phyloP scores from a whole-genome alignment of 2,113 vertebrate genomes.

The Isurus oxyrinchus region DNA sequence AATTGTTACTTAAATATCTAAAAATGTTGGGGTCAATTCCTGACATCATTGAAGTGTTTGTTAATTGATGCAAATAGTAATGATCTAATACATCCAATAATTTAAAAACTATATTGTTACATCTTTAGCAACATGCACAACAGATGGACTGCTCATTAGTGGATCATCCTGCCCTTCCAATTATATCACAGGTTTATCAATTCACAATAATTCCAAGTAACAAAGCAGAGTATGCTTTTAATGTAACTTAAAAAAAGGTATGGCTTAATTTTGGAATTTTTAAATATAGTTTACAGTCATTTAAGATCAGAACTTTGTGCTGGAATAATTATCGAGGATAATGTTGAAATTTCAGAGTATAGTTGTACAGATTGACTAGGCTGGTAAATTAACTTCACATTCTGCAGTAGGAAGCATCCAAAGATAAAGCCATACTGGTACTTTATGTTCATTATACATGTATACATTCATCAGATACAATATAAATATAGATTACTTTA shows the following conservation, averaged over 20 bases:
- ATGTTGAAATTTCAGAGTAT: neutral
- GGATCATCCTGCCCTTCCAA: neutral
- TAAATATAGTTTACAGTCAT: neutral
- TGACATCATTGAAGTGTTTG: neutral
- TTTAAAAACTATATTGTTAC: neutral
- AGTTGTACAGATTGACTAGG: neutral
- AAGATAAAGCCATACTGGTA: neutral
- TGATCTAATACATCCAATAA: neutral
- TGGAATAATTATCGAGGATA: neutral
- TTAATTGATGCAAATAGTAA: neutral
- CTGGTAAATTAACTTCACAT: neutral
- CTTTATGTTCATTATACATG: neutral
- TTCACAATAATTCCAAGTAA: neutral
- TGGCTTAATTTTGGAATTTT: neutral
- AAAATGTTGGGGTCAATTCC: neutral
- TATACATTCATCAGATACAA: constrained; percentile 15
- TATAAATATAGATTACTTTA: constrained; percentile 41
- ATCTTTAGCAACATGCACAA: neutral
- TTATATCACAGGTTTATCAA: neutral
- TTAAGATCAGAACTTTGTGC: neutral
- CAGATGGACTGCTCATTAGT: neutral
- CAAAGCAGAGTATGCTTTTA: neutral
- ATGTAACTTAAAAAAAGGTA: neutral
- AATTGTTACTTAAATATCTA: neutral
- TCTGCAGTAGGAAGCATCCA: neutral